Conservation (phyloP, 2,888 invertebrate genomes). For the Phania funesta region DNA sequence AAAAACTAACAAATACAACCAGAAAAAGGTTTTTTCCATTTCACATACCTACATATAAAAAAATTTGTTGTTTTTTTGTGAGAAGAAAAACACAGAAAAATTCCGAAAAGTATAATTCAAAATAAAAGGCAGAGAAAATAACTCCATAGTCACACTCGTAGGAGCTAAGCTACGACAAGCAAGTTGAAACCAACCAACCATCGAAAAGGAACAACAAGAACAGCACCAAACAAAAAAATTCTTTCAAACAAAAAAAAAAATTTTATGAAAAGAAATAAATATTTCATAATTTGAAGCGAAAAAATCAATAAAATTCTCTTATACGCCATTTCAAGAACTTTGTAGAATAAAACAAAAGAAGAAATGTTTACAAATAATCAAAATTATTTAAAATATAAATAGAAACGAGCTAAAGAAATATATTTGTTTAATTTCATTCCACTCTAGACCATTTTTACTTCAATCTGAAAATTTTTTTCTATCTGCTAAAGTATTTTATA, state of each 20-base stretch:
- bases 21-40: conserved; percentile 31
- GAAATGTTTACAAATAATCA: no score
- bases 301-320: conserved; percentile 54
- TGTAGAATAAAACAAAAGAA: no score
- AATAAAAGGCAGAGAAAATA: neutral
- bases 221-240: conserved; percentile 21
- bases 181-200: neutral
- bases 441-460: no score
- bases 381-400: no score
- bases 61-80: conserved; percentile 35
- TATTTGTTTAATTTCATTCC: no score
- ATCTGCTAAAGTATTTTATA: no score
- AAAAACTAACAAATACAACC: conserved; percentile 20
- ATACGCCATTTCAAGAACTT: conserved; percentile 46
- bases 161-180: conserved; percentile 6
- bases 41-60: conserved; percentile 42
- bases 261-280: conserved; percentile 5
- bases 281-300: conserved; percentile 42
- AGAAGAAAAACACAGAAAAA: conserved; percentile 8
- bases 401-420: no score
- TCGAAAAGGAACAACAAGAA: neutral
- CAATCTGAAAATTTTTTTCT: no score
- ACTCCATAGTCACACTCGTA: conserved; percentile 4
- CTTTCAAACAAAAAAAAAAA: conserved; percentile 13
- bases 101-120: conserved; percentile 34